These are phyloP conservation scores for Rotaria sp. DNA, from an alignment of 2,888 invertebrate genomes.

Conservation along the genomic window DNA sequence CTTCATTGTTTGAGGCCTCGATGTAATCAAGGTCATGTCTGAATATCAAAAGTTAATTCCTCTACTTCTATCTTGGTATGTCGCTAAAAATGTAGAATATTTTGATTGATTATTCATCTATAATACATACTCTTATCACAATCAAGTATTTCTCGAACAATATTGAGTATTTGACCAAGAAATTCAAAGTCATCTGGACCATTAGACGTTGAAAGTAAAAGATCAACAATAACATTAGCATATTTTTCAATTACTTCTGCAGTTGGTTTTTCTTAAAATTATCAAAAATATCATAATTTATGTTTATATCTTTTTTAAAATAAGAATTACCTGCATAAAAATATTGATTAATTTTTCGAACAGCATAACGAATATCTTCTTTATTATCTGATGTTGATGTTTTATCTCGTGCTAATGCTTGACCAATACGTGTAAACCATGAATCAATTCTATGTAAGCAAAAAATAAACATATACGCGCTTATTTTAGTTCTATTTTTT, in stretches of 20 bases:
- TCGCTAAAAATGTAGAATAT: not conserved
- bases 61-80: not conserved
- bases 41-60: not conserved
- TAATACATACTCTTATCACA: not conserved
- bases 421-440: slow-evolving; percentile 22
- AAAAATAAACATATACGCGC: not conserved
- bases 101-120: not conserved
- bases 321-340: not conserved
- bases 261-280: not conserved
- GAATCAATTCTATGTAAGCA: not conserved
- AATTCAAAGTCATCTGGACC: not conserved
- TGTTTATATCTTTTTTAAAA: not conserved
- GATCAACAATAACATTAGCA: not conserved
- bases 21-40: not conserved
- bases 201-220: not conserved
- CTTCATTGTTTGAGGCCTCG: no score
- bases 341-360: slow-evolving; percentile 18
- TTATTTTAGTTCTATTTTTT: not conserved
- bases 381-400: not conserved
- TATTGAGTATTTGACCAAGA: not conserved
- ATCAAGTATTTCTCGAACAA: not conserved
- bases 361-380: slow-evolving; percentile 17
- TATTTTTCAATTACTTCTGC: not conserved
- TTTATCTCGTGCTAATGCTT: not conserved
- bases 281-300: no score